Evolutionary conservation across 2,888 invertebrate species (phyloP).

Genomic region (Nephrotoma appendiculata): DNA sequence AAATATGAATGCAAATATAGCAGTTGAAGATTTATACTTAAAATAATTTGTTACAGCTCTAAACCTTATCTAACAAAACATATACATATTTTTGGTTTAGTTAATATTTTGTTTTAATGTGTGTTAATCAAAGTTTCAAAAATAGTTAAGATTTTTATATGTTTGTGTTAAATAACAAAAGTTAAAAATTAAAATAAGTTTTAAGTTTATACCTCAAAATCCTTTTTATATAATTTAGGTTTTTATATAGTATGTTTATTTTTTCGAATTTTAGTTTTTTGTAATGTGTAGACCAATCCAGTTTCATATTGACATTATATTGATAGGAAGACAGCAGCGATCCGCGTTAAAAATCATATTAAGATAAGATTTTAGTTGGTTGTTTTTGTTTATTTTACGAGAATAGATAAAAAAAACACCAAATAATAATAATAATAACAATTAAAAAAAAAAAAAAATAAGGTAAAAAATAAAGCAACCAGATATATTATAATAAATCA

Average conservation of each 20-base stretch:
- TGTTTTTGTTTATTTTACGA: not conserved
- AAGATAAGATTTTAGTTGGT: not conserved
- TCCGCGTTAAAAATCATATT: constrained; percentile 19
- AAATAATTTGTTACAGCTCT: not conserved
- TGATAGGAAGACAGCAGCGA: constrained; percentile 21
- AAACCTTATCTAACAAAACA: not conserved
- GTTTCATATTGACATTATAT: constrained; percentile 1
- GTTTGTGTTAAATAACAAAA: not conserved
- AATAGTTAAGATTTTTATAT: not conserved
- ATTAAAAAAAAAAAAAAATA: not conserved
- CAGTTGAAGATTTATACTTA: not conserved
- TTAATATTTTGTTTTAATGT: not conserved
- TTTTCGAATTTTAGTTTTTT: not conserved
- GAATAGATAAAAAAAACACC: not conserved
- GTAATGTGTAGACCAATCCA: constrained; percentile 22
- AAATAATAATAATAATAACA: not conserved
- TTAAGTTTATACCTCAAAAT: constrained; percentile 30
- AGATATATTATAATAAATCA: constrained; percentile 10
- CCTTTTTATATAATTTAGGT: constrained; percentile 18
- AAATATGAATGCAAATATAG: not conserved
- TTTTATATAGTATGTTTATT: not conserved
- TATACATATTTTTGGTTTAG: not conserved
- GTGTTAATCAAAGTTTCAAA: not conserved
- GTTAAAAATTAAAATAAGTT: not conserved
- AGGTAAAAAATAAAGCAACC: constrained; percentile 11